Evolutionary conservation across 1,140 invertebrate genomes (phyloP).

Genomic region (Aleiodes sp.): DNA sequence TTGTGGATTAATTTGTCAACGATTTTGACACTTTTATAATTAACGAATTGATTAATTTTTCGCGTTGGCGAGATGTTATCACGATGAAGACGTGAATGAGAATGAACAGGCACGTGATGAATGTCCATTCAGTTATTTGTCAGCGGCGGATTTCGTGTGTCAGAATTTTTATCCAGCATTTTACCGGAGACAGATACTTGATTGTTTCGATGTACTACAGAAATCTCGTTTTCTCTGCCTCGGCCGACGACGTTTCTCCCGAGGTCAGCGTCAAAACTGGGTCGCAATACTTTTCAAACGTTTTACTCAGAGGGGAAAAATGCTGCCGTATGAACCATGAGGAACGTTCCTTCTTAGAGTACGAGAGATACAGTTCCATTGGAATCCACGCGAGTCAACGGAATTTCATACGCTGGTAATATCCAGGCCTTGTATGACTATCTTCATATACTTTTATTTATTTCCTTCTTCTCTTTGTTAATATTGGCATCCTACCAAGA

Average conservation of each 20-base stretch:
- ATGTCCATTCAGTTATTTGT: slow-evolving; percentile 22
- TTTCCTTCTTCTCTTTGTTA: slow-evolving; percentile 4
- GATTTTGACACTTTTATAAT: too few relatives aligned
- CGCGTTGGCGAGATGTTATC: too few relatives aligned
- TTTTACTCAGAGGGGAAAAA: neutral
- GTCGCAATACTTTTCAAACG: slow-evolving; percentile 26
- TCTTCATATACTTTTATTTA: slow-evolving; percentile 14
- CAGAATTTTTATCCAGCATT: neutral
- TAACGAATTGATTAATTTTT: too few relatives aligned
- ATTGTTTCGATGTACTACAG: slow-evolving; percentile 17
- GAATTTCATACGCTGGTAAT: slow-evolving; percentile 6
- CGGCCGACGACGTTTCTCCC: neutral
- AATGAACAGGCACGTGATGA: neutral
- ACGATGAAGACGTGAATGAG: neutral
- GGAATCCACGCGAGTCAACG: neutral
- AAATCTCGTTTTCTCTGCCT: neutral
- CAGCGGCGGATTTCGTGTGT: neutral
- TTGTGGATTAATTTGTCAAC: too few relatives aligned
- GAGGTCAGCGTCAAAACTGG: slow-evolving; percentile 23
- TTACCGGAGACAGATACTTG: neutral
- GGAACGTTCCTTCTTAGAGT: neutral
- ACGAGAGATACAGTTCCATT: neutral
- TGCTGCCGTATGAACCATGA: neutral
- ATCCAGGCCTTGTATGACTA: neutral
- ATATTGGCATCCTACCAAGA: slow-evolving; percentile 16